Evolutionary conservation across 1,140 invertebrate species (phyloP), one percentile per base, ranked within the genome.

Genomic region (Zaprionus inermis): DNA sequence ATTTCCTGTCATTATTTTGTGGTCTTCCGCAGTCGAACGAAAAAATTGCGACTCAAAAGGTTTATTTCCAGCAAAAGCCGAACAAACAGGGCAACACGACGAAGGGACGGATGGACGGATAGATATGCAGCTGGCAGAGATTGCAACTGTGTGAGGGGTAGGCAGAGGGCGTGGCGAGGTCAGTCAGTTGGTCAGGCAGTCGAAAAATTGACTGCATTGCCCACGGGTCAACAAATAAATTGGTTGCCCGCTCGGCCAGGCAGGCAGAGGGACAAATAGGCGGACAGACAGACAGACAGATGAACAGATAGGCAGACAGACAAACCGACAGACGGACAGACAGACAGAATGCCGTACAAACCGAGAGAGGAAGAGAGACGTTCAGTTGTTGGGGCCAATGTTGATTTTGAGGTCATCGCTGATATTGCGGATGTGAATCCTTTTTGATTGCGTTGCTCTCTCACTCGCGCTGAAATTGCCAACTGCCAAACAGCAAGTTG

Each of bases 1-100:
- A 89, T 89, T 89, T 89, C 85, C 84, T 89, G 84, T 90, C 84
- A 89, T 89, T 89, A 89, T 89, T 89, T 89, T 89, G 84, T 90
- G 84, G 84, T 89, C 78, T 89, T 84, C 85, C 84, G 85, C 84
- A 89, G 85, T 81, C 74, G 78, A 89, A 90, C 84, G 85, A 84
- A 84, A 90, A 89, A 89, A 84, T 90, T 78, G 84, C 85, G 69
- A 84, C 75, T 90, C 84, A 89, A 89, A 44, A 89, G 84, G 80
- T 89, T 88, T 83, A 86, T 88, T 70, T 70, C 61, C 81, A 85
- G 73, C 54, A 66, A 67, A 32, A 67, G 28, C 49, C 52, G n/a
- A 58, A 73, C 63, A 77, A 64, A 61, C 63, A 70, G 54, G 55
- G 52, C 56, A 52, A 38, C 51, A 65, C 58, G 34, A 67, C 60